Evolutionary conservation across 2,888 invertebrate species (phyloP).

Genomic region (Caenorhabditis uteleia): DNA sequence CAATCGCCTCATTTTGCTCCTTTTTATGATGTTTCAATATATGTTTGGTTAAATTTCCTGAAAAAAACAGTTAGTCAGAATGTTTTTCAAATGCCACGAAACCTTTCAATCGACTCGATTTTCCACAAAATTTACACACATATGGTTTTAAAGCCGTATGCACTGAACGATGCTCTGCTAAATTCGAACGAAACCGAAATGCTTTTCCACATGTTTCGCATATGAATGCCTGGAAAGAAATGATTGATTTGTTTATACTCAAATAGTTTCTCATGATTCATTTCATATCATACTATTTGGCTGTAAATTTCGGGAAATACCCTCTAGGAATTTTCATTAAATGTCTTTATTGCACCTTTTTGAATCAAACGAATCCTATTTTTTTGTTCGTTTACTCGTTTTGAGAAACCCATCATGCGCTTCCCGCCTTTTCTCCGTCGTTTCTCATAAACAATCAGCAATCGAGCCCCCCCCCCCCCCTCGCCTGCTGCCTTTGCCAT

Average conservation of each 20-base stretch:
- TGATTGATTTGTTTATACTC: slow-evolving; percentile 1
- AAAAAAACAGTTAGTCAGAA: slow-evolving; percentile 13
- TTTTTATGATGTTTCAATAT: slow-evolving; percentile 69
- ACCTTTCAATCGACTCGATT: slow-evolving; percentile 68
- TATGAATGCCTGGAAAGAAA: slow-evolving; percentile 61
- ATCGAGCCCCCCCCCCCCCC: too few relatives aligned
- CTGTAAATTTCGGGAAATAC: too few relatives aligned
- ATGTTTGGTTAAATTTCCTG: slow-evolving; percentile 70
- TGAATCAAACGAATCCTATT: too few relatives aligned
- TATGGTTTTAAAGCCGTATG: slow-evolving; percentile 69
- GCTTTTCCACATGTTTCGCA: slow-evolving; percentile 70
- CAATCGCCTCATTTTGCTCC: slow-evolving; percentile 67
- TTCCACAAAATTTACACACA: slow-evolving; percentile 70
- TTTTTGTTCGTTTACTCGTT: too few relatives aligned
- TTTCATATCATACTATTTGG: too few relatives aligned
- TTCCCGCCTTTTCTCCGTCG: too few relatives aligned
- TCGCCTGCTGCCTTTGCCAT: too few relatives aligned
- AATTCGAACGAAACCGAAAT: slow-evolving; percentile 69
- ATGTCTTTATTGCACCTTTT: too few relatives aligned
- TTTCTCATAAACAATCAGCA: too few relatives aligned
- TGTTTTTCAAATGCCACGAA: slow-evolving; percentile 1
- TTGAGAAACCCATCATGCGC: too few relatives aligned
- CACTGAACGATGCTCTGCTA: slow-evolving; percentile 70
- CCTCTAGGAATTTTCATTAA: too few relatives aligned
- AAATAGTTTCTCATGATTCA: background rate